Conservation (phyloP, 2,113 vertebrate species). For the Procavia capensis region DNA sequence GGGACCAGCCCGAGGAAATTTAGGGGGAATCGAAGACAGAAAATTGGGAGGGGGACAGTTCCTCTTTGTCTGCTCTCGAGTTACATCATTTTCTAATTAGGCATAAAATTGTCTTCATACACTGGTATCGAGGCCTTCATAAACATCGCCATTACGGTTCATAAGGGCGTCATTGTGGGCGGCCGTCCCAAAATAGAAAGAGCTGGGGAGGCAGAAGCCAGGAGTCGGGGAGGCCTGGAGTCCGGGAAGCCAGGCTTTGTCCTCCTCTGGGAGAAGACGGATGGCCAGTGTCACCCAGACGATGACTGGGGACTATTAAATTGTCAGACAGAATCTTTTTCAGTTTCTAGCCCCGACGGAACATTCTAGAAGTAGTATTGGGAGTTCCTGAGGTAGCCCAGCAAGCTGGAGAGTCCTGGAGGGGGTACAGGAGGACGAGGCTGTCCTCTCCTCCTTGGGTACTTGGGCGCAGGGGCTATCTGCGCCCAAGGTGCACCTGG, state of each 20-base stretch:
- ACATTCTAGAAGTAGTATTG: slow-evolving; percentile 90
- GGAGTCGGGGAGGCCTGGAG: slow-evolving; percentile 73
- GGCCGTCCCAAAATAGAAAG: slow-evolving; percentile 93
- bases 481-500: neutral
- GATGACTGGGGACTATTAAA: slow-evolving; percentile 97
- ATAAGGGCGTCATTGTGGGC: slow-evolving; percentile 96
- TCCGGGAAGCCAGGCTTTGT: slow-evolving; percentile 90
- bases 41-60: slow-evolving; percentile 77
- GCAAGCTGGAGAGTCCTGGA: neutral
- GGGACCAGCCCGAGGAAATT: slow-evolving; percentile 60
- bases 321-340: slow-evolving; percentile 95
- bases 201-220: slow-evolving; percentile 81
- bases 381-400: slow-evolving; percentile 78
- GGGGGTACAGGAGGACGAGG: neutral
- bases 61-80: slow-evolving; percentile 83
- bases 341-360: slow-evolving; percentile 89
- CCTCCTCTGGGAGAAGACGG: slow-evolving; percentile 92
- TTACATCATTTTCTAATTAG: slow-evolving; percentile 92
- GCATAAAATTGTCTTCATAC: slow-evolving; percentile 93
- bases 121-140: slow-evolving; percentile 94
- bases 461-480: neutral
- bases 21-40: slow-evolving; percentile 75
- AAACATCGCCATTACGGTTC: slow-evolving; percentile 95
- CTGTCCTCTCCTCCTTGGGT: neutral
- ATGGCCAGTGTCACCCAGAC: slow-evolving; percentile 95